A percentile compares a stretch with the other conserved stretches of the same genome.
These are phyloP conservation scores for Simalia tracyae DNA, from an alignment of 2,797 vertebrate species.

Conservation along the genomic window DNA sequence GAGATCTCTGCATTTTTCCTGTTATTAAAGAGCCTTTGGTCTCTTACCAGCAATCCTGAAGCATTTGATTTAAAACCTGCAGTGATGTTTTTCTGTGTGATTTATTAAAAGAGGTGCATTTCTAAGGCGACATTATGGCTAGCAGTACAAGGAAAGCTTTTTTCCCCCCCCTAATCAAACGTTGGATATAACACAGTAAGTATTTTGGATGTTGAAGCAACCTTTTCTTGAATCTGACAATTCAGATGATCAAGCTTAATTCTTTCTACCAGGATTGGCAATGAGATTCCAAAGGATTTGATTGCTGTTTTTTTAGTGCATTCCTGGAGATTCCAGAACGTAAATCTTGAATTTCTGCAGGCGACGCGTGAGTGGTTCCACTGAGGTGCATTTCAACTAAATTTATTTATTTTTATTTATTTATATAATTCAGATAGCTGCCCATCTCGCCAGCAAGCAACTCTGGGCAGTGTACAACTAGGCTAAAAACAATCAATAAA, in stretches of 20 bases:
- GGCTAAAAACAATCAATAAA: no score
- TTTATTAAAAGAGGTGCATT: conserved; percentile 47
- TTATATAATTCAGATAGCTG: no score
- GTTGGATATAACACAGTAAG: not conserved
- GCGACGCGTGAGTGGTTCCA: no score
- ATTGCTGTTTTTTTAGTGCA: not conserved
- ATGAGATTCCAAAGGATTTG: not conserved
- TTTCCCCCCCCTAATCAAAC: not conserved
- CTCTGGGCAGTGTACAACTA: no score
- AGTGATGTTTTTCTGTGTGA: conserved; percentile 32
- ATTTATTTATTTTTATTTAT: no score
- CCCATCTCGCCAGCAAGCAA: no score
- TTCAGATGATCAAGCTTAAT: not conserved
- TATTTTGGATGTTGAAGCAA: not conserved
- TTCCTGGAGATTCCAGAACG: not conserved
- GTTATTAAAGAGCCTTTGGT: conserved; percentile 27
- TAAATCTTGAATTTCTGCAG: not conserved
- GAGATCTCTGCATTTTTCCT: conserved; percentile 44
- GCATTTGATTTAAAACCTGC: conserved; percentile 47
- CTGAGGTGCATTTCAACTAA: not conserved
- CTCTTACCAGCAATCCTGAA: conserved; percentile 8
- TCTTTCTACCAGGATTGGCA: not conserved
- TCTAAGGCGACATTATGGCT: conserved; percentile 18
- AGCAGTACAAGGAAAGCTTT: not conserved
- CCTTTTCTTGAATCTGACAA: no score